Conservation (phyloP, 2,888 invertebrate species). For the Brassicogethes aeneus region DNA sequence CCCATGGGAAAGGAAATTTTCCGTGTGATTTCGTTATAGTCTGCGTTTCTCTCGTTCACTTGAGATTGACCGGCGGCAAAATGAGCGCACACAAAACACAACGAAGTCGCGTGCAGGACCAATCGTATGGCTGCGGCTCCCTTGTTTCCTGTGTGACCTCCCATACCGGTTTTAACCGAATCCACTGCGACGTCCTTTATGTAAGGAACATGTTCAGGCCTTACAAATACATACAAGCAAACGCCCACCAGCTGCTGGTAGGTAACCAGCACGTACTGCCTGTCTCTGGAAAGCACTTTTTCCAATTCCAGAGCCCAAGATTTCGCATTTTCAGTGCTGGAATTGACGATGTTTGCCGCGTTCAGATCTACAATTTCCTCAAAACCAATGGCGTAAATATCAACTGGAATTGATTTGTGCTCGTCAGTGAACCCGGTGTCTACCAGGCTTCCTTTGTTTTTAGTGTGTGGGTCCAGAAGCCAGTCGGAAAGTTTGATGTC, state of each 20-base stretch:
- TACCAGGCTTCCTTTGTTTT: conserved; percentile 40
- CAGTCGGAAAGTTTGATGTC: conserved; percentile 80
- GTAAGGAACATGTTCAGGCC: conserved; percentile 79
- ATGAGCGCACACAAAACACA: conserved; percentile 98
- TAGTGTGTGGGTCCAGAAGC: conserved; percentile 75
- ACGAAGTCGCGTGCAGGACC: conserved; percentile 83
- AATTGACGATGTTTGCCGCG: conserved; percentile 96
- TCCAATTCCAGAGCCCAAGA: conserved; percentile 94
- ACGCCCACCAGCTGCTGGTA: conserved; percentile 96
- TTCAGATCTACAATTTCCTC: conserved; percentile 99
- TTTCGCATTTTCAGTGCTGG: conserved; percentile 85
- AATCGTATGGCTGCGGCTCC: conserved; percentile 91
- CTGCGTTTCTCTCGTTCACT: conserved; percentile 88
- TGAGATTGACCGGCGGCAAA: conserved; percentile 99
- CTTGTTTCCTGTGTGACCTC: conserved; percentile 95
- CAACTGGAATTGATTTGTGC: conserved; percentile 54
- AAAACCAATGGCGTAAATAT: conserved; percentile 96
- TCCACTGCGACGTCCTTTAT: conserved; percentile 91
- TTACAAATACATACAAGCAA: conserved; percentile 89
- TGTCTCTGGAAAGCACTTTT: conserved; percentile 76
- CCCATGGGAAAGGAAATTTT: conserved; percentile 87
- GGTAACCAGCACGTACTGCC: conserved; percentile 81
- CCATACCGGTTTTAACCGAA: conserved; percentile 95
- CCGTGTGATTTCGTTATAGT: conserved; percentile 90
- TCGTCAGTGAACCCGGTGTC: conserved; percentile 42